A percentile compares a stretch with the other conserved stretches of the same genome.
Conservation (phyloP, 1,140 invertebrate genomes). For the Pseudomyrmex cubaensis region DNA sequence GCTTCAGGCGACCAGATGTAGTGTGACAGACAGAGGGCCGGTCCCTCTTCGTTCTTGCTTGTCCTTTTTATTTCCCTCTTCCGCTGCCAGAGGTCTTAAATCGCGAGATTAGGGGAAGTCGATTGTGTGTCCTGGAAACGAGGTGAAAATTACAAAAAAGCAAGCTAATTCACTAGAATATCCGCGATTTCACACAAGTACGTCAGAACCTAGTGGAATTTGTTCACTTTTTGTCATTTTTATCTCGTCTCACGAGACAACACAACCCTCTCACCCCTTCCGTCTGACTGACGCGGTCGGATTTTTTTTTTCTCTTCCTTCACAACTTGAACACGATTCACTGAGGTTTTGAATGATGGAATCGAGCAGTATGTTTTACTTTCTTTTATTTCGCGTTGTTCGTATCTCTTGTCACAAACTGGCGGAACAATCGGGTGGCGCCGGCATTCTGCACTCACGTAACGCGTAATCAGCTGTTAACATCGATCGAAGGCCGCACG, state of each 20-base stretch:
- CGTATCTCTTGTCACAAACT: slow-evolving; percentile 32
- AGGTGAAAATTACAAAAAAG: too few species aligned
- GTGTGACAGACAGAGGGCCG: slow-evolving; percentile 34
- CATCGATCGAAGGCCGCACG: slow-evolving; percentile 56
- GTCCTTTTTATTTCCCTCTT: slow-evolving; percentile 30
- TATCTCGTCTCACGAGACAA: too few species aligned
- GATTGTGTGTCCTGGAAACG: too few species aligned
- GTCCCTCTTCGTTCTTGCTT: slow-evolving; percentile 28
- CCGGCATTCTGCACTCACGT: slow-evolving; percentile 21
- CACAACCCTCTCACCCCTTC: too few species aligned
- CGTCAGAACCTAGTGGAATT: too few species aligned
- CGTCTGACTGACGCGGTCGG: background rate
- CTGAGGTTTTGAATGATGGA: background rate
- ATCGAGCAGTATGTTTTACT: background rate
- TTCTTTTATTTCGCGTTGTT: slow-evolving; percentile 14
- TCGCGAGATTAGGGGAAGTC: background rate
- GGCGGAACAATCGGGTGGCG: slow-evolving; percentile 10
- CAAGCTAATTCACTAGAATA: too few species aligned
- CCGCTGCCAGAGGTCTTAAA: slow-evolving; percentile 55
- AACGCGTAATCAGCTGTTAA: slow-evolving; percentile 69
- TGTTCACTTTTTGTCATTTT: too few species aligned
- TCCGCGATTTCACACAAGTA: too few species aligned
- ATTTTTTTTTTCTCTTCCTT: background rate
- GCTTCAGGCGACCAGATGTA: slow-evolving; percentile 68
- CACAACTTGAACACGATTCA: background rate